Evolutionary conservation across 1,140 invertebrate genomes (phyloP), one percentile per base, ranked within the genome.

Genomic region (Lerema accius): DNA sequence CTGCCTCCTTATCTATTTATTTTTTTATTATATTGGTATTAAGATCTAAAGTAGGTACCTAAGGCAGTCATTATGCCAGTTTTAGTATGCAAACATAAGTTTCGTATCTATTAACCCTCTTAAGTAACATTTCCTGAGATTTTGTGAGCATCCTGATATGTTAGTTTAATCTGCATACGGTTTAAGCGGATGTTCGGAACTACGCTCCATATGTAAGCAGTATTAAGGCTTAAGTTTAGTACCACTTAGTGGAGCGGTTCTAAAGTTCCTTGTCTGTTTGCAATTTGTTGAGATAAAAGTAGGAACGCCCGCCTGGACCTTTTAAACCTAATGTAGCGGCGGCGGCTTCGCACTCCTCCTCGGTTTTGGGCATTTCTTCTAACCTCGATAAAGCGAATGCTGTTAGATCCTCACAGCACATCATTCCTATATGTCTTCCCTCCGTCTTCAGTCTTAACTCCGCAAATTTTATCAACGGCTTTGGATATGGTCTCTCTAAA

Each of bases 331-430:
- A 64, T 11, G 37, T 58, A n/a, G 51, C 43, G 7, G 82, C 83
- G 0, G 71, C 70, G 4, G 32, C 32, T 3, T 64, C 17, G 49
- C 83, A 86, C 17, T 69, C 69, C n/a, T 71, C 28, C 51, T 87
- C 79, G 0, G 70, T 82, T 0, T 48, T 23, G 0, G 86, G 84
- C 49, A 85, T 35, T 26, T 84, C 76, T 43, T 71, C 50, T 0
- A 78, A 15, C 37, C 80, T 76, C 0, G 73, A 66, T 13, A 89
- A 19, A 0, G 79, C 82, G 49, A 78, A 87, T 0, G 78, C 82
- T 4, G 82, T 85, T 10, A 77, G 35, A 45, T 86, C 84, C 45
- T 86, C 83, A 53, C 86, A 89, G 26, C 79, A 81, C 77, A 86
- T 83, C 82, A 89, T 86, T 6, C 75, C 83, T 15, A 87, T 67